Percentiles rank a stretch among this genome's conserved stretches.
Evolutionary conservation across 1,140 invertebrate genomes (phyloP).

Genomic region (Dendroctonus ponderosae): DNA sequence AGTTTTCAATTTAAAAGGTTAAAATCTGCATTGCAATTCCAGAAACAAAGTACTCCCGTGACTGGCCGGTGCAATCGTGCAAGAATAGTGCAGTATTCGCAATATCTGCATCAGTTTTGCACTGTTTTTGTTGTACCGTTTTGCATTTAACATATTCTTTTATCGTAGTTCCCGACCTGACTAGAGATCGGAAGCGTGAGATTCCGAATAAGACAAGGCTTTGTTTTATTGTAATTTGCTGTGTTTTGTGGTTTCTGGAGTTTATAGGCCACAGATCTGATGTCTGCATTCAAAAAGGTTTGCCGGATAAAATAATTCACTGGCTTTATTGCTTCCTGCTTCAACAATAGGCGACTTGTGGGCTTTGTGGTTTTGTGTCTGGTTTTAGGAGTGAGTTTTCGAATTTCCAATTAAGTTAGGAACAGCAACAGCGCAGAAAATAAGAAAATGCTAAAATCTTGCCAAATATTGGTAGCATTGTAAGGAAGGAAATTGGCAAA

Average conservation of each 20-base stretch:
- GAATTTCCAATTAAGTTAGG: no score
- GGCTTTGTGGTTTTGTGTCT: no score
- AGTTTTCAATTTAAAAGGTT: slow-evolving; percentile 3
- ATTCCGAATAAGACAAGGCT: slow-evolving; percentile 28
- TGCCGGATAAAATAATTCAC: not conserved
- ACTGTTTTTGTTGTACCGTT: slow-evolving; percentile 21
- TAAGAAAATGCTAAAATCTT: no score
- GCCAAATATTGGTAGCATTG: no score
- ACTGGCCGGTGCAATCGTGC: slow-evolving; percentile 19
- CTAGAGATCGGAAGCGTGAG: slow-evolving; percentile 29
- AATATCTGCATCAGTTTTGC: slow-evolving; percentile 25
- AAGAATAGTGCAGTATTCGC: slow-evolving; percentile 26
- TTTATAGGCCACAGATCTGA: slow-evolving; percentile 26
- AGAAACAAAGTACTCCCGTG: slow-evolving; percentile 18
- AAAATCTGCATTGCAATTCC: slow-evolving; percentile 18
- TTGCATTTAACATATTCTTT: slow-evolving; percentile 31
- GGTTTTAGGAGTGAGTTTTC: no score
- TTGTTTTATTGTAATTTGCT: slow-evolving; percentile 28
- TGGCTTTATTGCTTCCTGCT: no score
- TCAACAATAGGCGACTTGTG: no score
- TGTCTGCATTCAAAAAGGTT: slow-evolving; percentile 18
- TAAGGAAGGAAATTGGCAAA: no score
- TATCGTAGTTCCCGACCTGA: slow-evolving; percentile 27
- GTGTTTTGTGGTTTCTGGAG: slow-evolving; percentile 20
- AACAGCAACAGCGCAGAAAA: no score